These are phyloP conservation scores for Trachelus troglodyta DNA, from an alignment of 2,888 invertebrate genomes.

Conservation along the genomic window DNA sequence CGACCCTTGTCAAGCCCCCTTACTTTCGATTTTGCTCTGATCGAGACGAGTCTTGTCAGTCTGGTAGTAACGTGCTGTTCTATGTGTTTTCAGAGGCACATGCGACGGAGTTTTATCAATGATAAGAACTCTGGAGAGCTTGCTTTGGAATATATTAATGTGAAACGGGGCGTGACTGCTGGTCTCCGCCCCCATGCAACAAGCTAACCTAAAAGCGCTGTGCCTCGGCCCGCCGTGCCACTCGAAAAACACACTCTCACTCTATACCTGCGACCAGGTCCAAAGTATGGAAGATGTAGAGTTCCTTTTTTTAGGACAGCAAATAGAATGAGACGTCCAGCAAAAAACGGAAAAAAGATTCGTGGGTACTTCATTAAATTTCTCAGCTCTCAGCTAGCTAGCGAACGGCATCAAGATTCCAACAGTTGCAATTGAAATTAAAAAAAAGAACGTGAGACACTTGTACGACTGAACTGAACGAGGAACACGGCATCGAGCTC, in stretches of 20 bases:
- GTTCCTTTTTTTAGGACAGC: slow-evolving; percentile 40
- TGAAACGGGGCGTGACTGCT: slow-evolving; percentile 59
- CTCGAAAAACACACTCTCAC: slow-evolving; percentile 64
- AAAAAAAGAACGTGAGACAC: background rate
- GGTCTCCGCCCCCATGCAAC: slow-evolving; percentile 58
- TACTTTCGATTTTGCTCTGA: slow-evolving; percentile 7
- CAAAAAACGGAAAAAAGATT: slow-evolving; percentile 17
- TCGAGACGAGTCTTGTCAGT: slow-evolving; percentile 60
- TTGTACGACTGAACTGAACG: background rate
- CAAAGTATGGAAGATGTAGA: slow-evolving; percentile 64
- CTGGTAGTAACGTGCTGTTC: slow-evolving; percentile 66
- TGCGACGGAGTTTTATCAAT: slow-evolving; percentile 63
- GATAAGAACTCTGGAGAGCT: slow-evolving; percentile 62
- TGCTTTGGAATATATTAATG: slow-evolving; percentile 61
- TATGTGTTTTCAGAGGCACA: slow-evolving; percentile 67
- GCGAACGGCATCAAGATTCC: slow-evolving; percentile 41
- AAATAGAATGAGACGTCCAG: slow-evolving; percentile 43
- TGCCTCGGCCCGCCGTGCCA: slow-evolving; percentile 64
- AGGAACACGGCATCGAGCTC: background rate
- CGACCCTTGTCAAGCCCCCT: background rate
- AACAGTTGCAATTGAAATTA: background rate
- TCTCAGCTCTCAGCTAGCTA: slow-evolving; percentile 42
- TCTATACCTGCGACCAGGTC: slow-evolving; percentile 63
- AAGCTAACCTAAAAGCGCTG: slow-evolving; percentile 61
- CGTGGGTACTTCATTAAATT: slow-evolving; percentile 26